Evolutionary conservation across 1,140 invertebrate genomes (phyloP), one percentile per base, ranked within the genome.

Genomic region (Drosophila willistoni): DNA sequence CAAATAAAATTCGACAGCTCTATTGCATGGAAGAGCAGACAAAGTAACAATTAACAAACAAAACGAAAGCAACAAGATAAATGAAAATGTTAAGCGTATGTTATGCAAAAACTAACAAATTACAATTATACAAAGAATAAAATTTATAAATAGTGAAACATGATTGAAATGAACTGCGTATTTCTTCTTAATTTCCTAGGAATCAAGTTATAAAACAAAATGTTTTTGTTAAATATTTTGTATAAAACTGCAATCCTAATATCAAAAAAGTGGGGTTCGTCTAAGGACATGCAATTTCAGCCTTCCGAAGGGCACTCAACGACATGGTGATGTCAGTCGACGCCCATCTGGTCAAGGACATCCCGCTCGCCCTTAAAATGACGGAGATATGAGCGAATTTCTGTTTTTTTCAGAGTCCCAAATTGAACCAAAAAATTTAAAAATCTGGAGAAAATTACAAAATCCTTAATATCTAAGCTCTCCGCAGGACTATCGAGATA

Each of bases 41-140:
- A 56, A 51, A 51, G 19, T 22, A 51, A 51, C 44, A 51, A 51
- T 39, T 13, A 39, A 39, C 12, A 39, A 39, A 39, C 36, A 39
- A 51, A 51, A 51, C 44, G 44, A 51, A 51, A 12, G 12, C 10
- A 51, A 51, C 36, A 51, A 51, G 44, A 51, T 51, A 51, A 51
- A 51, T 51, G 25, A 77, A 71, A 68, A 72, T 86, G 82, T 86
- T 85, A 68, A 81, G 79, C 81, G 79, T 87, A 86, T 86, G 82
- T 86, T 86, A 87, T 82, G 83, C 79, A 77, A 86, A 87, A 87
- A 85, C 83, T 86, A 86, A 86, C 73, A 81, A 86, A 86, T 84
- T 86, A 87, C 76, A 87, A 86, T 87, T 87, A 86, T 86, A 86
- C 82, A 86, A 86, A 86, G 79, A 86, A 87, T 83, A 86, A 78